phyloP scores from a whole-genome alignment of 2,888 invertebrate genomes.

The Nomada ruficornis region DNA sequence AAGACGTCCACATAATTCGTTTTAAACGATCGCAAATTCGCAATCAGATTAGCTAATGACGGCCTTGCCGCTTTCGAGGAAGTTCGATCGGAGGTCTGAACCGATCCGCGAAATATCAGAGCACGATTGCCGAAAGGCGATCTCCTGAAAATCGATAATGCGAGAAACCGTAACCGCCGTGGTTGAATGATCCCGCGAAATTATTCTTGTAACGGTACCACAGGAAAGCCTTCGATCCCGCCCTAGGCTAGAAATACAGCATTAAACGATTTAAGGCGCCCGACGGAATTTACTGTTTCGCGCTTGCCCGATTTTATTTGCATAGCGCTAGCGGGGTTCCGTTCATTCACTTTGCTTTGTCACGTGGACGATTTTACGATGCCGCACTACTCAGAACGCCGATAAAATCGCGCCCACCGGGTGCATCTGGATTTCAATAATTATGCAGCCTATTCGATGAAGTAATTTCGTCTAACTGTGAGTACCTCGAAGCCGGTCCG shows the following conservation, averaged over 20 bases:
- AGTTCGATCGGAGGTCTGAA: not conserved
- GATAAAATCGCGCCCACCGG: constrained; percentile 67
- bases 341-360: constrained; percentile 56
- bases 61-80: not conserved
- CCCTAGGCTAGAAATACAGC: constrained; percentile 52
- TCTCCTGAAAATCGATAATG: constrained; percentile 56
- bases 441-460: constrained; percentile 75
- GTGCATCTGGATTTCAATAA: constrained; percentile 78
- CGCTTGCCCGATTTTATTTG: constrained; percentile 68
- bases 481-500: constrained; percentile 45
- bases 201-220: constrained; percentile 65
- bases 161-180: constrained; percentile 59
- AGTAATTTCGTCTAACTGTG: constrained; percentile 75
- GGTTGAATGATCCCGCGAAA: constrained; percentile 55
- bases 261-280: constrained; percentile 63
- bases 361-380: constrained; percentile 67
- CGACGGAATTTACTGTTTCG: constrained; percentile 63
- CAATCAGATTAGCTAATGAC: not conserved
- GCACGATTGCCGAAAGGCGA: constrained; percentile 31
- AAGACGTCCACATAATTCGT: too few relatives aligned
- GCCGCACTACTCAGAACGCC: constrained; percentile 59
- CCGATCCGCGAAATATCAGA: constrained; percentile 39
- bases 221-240: constrained; percentile 43
- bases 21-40: too few relatives aligned
- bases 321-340: constrained; percentile 49